Conservation (phyloP, 30 jellyfish, hydroid and myxozoan species). For the Aurelia sp. region DNA sequence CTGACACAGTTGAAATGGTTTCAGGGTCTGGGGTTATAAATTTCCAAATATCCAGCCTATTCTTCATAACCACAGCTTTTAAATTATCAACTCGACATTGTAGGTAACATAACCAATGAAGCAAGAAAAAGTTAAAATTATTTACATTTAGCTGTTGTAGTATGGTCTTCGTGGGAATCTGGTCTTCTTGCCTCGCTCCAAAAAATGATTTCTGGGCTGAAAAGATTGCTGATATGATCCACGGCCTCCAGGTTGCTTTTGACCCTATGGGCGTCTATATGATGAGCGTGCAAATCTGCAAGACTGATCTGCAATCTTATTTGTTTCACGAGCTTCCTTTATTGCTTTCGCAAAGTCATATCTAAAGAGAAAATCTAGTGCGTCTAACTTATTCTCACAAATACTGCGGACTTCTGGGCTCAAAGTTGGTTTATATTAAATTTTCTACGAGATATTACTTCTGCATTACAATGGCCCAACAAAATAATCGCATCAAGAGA, state of each 20-base stretch:
- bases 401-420: not conserved
- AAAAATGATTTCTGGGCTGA: not conserved
- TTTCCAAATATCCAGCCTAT: slow-evolving; percentile 5
- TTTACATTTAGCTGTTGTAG: slow-evolving; percentile 15
- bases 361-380: not conserved
- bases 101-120: not conserved
- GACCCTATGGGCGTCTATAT: not conserved
- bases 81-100: not conserved
- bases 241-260: not conserved
- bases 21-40: slow-evolving; percentile 4
- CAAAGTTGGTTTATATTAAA: not conserved
- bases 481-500: slow-evolving; percentile 1
- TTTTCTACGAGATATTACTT: not conserved
- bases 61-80: slow-evolving; percentile 7
- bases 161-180: not conserved
- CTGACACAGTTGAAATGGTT: slow-evolving; percentile 1
- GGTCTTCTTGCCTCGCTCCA: slow-evolving; percentile 25
- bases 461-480: not conserved
- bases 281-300: not conserved
- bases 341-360: not conserved
- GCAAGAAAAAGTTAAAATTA: not conserved
- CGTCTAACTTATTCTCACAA: not conserved
- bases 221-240: slow-evolving; percentile 13
- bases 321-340: not conserved
- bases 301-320: not conserved